Evolutionary conservation across 1,140 invertebrate genomes (phyloP).

Genomic region (Drosophila kikkawai): DNA sequence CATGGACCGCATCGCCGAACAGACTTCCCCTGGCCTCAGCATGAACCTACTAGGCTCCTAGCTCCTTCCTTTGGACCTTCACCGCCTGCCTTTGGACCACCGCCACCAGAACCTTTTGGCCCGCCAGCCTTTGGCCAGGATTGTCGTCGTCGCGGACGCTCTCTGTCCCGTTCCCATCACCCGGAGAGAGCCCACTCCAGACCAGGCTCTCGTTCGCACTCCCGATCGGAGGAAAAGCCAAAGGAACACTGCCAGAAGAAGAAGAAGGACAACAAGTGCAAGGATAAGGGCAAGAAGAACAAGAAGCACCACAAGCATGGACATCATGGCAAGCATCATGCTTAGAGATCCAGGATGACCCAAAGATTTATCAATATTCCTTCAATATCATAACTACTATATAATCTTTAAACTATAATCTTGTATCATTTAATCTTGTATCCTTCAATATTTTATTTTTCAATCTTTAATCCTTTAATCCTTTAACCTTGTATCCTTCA

Average conservation of each 20-base stretch:
- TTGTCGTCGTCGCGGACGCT: constrained; percentile 12
- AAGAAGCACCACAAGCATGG: constrained; percentile 4
- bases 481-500: no score
- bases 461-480: neutral
- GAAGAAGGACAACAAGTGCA: constrained; percentile 8
- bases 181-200: neutral
- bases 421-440: neutral
- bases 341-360: neutral
- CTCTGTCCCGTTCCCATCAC: constrained; percentile 7
- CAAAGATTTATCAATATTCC: neutral
- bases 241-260: neutral
- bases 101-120: neutral
- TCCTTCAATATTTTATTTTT: no score
- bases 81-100: neutral
- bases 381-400: neutral
- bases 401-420: neutral
- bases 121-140: neutral
- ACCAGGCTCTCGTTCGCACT: constrained; percentile 13
- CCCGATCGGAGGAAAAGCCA: constrained; percentile 10
- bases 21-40: neutral
- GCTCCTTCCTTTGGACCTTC: neutral
- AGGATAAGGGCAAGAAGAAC: constrained; percentile 7
- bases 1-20: neutral
- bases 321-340: constrained; percentile 4
- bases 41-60: neutral